Evolutionary conservation across 1,140 invertebrate species (phyloP), one percentile per base, ranked within the genome.

Genomic region (Harlomillsia oculata): DNA sequence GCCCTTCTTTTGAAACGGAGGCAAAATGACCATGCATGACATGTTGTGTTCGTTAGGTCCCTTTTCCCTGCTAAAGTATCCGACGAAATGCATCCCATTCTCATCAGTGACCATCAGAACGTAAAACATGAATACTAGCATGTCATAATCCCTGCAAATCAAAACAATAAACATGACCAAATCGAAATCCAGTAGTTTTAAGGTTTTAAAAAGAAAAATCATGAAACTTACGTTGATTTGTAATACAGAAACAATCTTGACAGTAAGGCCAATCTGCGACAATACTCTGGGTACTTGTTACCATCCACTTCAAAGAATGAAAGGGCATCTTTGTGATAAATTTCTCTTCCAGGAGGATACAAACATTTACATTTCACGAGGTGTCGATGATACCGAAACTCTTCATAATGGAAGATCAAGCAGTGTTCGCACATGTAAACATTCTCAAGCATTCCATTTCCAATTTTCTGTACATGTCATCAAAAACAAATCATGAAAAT

Each of bases 401-500:
- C 48, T 2, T 25, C 8, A 5, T 34, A 18, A 53, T 59, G 97
- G 70, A 98, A 98, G 69, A 95, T 97, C 2, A 98, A 74, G 71
- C 94, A 98, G 71, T 90, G 98, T 77, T 98, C 93, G 75, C 94
- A 98, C 25, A 98, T 89, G 82, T 88, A 99, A 6, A 98, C 74
- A 70, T 94, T 96, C 0, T 87, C 80, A 59, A 89, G 87, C 74
- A 92, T 90, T 0, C 93, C 89, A 72, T 99, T 98, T 94, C 95
- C 98, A 14, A 93, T 94, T 69, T 97, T 93, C 43, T 98, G 96
- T 76, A 97, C 94, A 74, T 91, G 97, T 70, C 85, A 78, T 5
- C 95, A 94, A 68, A 98, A 32, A 74, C 97, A 90, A 66, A 98
- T 86, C 70, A 82, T 83, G 68, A 99, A 93, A 64, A 99, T 97